These are phyloP conservation scores for Leptinotarsa juncta DNA, from an alignment of 2,888 invertebrate species.

Conservation along the genomic window DNA sequence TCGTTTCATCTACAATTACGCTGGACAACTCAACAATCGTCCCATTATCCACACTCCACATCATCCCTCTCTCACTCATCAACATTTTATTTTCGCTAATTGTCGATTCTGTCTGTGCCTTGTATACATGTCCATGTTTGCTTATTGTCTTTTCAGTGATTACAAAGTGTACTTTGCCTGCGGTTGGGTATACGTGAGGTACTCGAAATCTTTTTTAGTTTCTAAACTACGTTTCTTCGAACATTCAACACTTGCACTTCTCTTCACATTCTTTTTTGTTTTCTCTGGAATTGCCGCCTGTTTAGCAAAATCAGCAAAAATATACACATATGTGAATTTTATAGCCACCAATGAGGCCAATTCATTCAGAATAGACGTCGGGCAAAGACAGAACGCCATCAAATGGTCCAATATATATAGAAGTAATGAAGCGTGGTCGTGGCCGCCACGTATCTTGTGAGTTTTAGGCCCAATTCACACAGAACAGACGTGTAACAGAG, in stretches of 20 bases:
- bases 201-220: conserved; percentile 63
- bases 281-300: conserved; percentile 26
- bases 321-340: too few relatives aligned
- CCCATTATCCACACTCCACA: neutral
- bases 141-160: conserved; percentile 74
- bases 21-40: too few relatives aligned
- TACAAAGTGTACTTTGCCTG: conserved; percentile 87
- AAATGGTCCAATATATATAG: too few relatives aligned
- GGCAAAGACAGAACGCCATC: too few relatives aligned
- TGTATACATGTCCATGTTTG: conserved; percentile 49
- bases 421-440: too few relatives aligned
- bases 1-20: too few relatives aligned
- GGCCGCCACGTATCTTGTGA: too few relatives aligned
- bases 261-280: conserved; percentile 28
- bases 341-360: too few relatives aligned
- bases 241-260: conserved; percentile 39
- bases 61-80: conserved; percentile 4
- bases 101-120: conserved; percentile 3
- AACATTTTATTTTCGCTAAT: conserved; percentile 2
- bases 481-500: too few relatives aligned
- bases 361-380: too few relatives aligned
- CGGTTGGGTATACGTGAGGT: conserved; percentile 88
- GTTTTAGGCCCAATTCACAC: too few relatives aligned
- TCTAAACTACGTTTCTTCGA: conserved; percentile 28
- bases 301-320: neutral